A percentile compares a stretch with the other conserved stretches of the same genome.
phyloP scores from a whole-genome alignment of 2,888 invertebrate species.

The Leistus spinibarbis region DNA sequence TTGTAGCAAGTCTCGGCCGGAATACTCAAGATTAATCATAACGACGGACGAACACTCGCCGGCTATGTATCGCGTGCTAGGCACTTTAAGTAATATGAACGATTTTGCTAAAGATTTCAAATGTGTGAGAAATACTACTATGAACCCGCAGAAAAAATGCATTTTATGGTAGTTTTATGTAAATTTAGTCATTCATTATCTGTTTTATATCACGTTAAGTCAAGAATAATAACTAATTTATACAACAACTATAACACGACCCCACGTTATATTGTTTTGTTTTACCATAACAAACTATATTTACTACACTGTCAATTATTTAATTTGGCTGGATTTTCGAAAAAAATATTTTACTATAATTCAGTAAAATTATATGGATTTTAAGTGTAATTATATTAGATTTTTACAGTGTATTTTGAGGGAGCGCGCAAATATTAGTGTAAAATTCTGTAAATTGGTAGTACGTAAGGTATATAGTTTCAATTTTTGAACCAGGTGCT shows the following conservation, averaged over 20 bases:
- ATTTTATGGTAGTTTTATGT: conserved; percentile 68
- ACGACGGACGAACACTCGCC: conserved; percentile 41
- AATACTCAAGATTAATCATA: conserved; percentile 31
- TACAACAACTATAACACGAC: neutral
- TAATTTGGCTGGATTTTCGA: too few species aligned
- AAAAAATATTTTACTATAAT: too few species aligned
- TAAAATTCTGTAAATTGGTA: too few species aligned
- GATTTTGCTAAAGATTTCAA: conserved; percentile 76
- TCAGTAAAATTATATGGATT: too few species aligned
- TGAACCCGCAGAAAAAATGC: conserved; percentile 81
- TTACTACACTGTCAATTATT: too few species aligned
- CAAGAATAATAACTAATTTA: neutral
- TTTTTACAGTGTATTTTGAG: too few species aligned
- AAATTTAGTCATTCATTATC: neutral
- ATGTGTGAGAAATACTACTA: conserved; percentile 73
- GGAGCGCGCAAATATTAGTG: too few species aligned
- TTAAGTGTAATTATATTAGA: too few species aligned
- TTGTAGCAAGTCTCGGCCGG: conserved; percentile 40
- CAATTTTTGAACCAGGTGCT: too few species aligned
- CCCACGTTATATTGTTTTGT: too few species aligned
- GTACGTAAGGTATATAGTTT: too few species aligned
- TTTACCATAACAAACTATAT: too few species aligned
- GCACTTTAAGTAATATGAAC: conserved; percentile 76
- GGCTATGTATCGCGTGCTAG: conserved; percentile 64
- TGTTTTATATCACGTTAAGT: neutral